Evolutionary conservation across 2,113 vertebrate genomes (phyloP).

Genomic region (Cynocephalus volans): DNA sequence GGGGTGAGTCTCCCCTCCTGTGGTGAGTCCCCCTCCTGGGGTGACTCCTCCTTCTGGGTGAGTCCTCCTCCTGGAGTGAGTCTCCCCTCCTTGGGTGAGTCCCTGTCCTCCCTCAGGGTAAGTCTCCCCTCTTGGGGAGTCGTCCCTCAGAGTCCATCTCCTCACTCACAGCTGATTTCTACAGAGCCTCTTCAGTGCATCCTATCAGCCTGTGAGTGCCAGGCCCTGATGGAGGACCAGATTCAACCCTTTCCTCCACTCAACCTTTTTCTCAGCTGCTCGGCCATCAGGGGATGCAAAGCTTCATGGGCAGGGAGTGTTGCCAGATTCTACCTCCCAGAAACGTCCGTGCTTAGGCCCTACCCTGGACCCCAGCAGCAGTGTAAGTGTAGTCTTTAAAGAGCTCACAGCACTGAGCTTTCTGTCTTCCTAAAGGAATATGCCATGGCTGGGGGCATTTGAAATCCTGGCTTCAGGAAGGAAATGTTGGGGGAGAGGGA

Average conservation of each 20-base stretch:
- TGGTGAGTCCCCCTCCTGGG: not conserved
- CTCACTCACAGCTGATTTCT: not conserved
- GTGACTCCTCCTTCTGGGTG: not conserved
- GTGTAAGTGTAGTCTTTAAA: no score
- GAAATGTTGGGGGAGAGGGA: not conserved
- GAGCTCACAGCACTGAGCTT: fast-evolving
- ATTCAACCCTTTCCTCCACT: no score
- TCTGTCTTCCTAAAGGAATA: fast-evolving
- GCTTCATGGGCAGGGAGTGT: no score
- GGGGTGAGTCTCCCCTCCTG: not conserved
- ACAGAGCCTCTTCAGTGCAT: not conserved
- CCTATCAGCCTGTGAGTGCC: not conserved
- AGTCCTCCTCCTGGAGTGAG: not conserved
- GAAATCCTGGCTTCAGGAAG: not conserved
- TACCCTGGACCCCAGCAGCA: fast-evolving
- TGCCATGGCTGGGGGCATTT: fast-evolving
- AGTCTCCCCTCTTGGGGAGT: not conserved
- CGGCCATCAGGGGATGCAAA: fast-evolving
- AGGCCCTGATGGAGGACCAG: fast-evolving
- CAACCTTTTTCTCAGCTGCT: not conserved
- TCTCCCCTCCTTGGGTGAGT: not conserved
- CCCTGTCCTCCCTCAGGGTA: no score
- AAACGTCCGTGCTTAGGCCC: fast-evolving
- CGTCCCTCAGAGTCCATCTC: not conserved
- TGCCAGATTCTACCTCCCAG: no score